Evolutionary conservation across 1,140 invertebrate genomes (phyloP).

Genomic region (Rhizoglyphus robini): DNA sequence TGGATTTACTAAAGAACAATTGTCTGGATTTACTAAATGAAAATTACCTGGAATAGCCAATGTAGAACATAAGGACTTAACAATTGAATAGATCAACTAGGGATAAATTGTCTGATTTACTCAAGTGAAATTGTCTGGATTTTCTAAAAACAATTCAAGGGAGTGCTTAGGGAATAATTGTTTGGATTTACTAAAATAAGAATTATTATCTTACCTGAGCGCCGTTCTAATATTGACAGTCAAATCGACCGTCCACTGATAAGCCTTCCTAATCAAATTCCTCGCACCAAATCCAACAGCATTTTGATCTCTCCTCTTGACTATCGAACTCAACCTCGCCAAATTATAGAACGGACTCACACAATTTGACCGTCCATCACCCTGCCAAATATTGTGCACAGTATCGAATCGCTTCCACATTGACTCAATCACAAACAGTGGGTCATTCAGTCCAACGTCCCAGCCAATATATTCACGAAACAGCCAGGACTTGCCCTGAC

Average conservation of each 20-base stretch:
- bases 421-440: conserved; percentile 18
- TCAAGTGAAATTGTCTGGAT: no score
- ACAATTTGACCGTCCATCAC: conserved; percentile 29
- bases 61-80: no score
- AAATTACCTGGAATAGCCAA: no score
- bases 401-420: conserved; percentile 23
- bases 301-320: conserved; percentile 13
- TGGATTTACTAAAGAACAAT: no score
- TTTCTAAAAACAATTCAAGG: no score
- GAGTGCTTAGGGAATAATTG: no score
- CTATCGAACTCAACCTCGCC: conserved; percentile 3
- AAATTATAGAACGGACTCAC: conserved; percentile 24
- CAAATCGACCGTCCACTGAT: conserved; percentile 29
- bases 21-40: no score
- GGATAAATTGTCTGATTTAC: no score
- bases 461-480: conserved; percentile 22
- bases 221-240: conserved; percentile 22
- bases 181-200: no score
- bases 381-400: conserved; percentile 27
- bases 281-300: neutral
- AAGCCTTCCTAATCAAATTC: conserved; percentile 25
- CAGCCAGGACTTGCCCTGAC: neutral
- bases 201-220: conserved; percentile 21
- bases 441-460: conserved; percentile 26
- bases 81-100: no score